These are phyloP conservation scores for Carassius carassius DNA, from an alignment of 2,113 vertebrate genomes.

Conservation along the genomic window DNA sequence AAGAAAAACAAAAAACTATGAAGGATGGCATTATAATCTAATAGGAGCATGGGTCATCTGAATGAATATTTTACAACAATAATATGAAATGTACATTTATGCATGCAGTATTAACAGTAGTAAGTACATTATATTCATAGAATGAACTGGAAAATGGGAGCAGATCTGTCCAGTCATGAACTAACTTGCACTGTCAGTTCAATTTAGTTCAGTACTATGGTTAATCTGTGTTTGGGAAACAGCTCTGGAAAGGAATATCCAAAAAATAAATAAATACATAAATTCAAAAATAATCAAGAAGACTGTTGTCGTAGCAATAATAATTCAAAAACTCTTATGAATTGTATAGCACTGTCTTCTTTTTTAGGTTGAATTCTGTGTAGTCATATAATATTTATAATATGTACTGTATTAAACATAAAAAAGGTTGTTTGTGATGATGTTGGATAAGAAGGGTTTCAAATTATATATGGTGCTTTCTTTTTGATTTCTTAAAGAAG, in stretches of 20 bases:
- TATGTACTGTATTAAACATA: constrained; percentile 11
- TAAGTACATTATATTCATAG: constrained; percentile 8
- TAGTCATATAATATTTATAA: neutral
- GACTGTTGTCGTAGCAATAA: constrained; percentile 24
- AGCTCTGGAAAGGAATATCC: neutral
- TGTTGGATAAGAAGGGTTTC: constrained; percentile 34
- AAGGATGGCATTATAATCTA: constrained; percentile 58
- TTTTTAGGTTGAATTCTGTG: constrained; percentile 23
- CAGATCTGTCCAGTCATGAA: constrained; percentile 11
- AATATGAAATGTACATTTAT: constrained; percentile 54
- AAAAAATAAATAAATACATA: too few species aligned
- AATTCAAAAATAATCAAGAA: neutral
- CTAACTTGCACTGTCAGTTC: constrained; percentile 27
- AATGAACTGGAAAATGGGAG: constrained; percentile 27
- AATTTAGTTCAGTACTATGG: neutral
- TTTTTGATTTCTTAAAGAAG: neutral
- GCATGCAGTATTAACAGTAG: constrained; percentile 22
- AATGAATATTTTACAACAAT: constrained; percentile 70
- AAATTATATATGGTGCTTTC: constrained; percentile 4
- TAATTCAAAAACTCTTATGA: neutral
- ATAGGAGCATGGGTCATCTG: constrained; percentile 56
- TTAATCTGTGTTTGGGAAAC: constrained; percentile 1
- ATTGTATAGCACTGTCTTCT: neutral
- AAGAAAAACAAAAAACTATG: constrained; percentile 58
- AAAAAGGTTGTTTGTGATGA: constrained; percentile 21